Conservation (phyloP, 2,888 invertebrate genomes). For the Ochropacha duplaris region DNA sequence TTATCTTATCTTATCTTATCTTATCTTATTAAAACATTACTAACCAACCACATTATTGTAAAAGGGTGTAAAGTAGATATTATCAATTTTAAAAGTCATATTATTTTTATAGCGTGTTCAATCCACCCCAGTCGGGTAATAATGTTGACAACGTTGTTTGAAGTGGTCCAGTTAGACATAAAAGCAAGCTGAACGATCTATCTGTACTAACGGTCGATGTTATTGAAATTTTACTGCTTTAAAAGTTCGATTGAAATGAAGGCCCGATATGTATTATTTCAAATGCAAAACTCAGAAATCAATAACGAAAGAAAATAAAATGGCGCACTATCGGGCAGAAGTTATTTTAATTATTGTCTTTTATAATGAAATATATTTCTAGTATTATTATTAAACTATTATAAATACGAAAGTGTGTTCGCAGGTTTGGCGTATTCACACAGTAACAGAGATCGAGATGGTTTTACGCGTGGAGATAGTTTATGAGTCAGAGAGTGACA, state of each 20-base stretch:
- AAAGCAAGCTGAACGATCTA: constrained; percentile 30
- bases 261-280: constrained; percentile 4
- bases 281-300: too few relatives aligned
- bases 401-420: too few relatives aligned
- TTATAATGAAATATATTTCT: too few relatives aligned
- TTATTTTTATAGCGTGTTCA: constrained; percentile 48
- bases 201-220: constrained; percentile 15
- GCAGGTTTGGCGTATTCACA: too few relatives aligned
- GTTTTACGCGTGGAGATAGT: too few relatives aligned
- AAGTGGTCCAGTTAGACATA: constrained; percentile 25
- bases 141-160: constrained; percentile 45
- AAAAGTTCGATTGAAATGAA: neutral
- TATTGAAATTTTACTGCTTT: constrained; percentile 19
- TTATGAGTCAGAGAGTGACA: too few relatives aligned
- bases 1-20: too few relatives aligned
- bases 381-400: too few relatives aligned
- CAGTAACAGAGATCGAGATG: too few relatives aligned
- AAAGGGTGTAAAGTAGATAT: constrained; percentile 31
- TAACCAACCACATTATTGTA: constrained; percentile 24
- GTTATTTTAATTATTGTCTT: neutral
- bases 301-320: too few relatives aligned
- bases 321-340: too few relatives aligned
- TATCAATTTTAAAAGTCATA: constrained; percentile 45
- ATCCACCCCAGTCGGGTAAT: constrained; percentile 32
- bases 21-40: neutral